phyloP scores from a whole-genome alignment of 1,140 invertebrate species.

The Pectinophora gossypiella region DNA sequence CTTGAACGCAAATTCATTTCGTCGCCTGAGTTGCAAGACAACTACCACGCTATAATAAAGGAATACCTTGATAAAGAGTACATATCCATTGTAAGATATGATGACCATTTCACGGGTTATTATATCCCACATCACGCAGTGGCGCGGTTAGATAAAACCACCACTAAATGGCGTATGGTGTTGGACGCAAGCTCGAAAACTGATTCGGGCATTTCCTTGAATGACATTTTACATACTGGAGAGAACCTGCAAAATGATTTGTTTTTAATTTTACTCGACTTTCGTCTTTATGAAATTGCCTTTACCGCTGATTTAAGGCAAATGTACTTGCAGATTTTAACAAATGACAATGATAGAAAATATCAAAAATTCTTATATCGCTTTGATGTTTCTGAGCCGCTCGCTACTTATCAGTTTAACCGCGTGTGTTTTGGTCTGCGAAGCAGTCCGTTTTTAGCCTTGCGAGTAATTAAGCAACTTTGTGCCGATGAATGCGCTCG shows the following conservation, averaged over 20 bases:
- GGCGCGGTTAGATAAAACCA: constrained; percentile 15
- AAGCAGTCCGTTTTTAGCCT: neutral
- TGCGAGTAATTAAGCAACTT: neutral
- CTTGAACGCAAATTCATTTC: neutral
- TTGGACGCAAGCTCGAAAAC: constrained; percentile 27
- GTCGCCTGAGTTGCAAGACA: neutral
- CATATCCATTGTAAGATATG: constrained; percentile 1
- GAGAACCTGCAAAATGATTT: constrained; percentile 27
- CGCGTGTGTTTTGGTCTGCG: neutral
- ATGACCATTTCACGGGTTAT: constrained; percentile 7
- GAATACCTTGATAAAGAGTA: constrained; percentile 19
- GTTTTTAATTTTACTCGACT: constrained; percentile 18
- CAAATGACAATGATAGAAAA: neutral
- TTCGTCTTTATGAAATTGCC: constrained; percentile 10
- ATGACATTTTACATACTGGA: constrained; percentile 26
- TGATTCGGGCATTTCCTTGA: constrained; percentile 14
- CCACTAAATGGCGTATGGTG: constrained; percentile 19
- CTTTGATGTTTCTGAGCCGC: neutral
- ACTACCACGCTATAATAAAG: constrained; percentile 14
- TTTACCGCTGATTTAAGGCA: constrained; percentile 13
- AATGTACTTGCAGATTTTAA: constrained; percentile 12
- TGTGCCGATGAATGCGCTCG: neutral
- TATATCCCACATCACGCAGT: constrained; percentile 26
- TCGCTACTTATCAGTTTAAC: neutral
- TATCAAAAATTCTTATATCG: constrained; percentile 7